A percentile compares a stretch with the other conserved stretches of the same genome.
Conservation (phyloP, 2,797 vertebrate genomes). For the Molothrus ater region DNA sequence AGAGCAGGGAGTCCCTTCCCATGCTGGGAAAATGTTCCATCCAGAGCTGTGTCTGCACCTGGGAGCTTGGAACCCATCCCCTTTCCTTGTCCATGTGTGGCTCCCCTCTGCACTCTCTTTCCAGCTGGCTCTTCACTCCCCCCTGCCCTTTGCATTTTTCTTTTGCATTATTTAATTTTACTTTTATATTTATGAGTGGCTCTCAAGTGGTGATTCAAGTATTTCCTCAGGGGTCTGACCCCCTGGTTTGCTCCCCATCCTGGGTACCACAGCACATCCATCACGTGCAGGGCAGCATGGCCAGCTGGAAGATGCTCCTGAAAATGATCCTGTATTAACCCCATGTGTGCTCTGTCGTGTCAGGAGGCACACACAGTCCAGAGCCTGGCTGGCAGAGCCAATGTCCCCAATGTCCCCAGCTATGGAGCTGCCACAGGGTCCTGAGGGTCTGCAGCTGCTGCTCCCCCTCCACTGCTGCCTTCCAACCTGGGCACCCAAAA, state of each 20-base stretch:
- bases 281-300: rapidly evolving
- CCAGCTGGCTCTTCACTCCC: not conserved
- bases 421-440: not conserved
- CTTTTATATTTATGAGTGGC: not conserved
- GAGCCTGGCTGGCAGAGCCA: not conserved
- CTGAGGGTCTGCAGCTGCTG: not conserved
- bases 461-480: not conserved
- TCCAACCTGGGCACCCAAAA: not conserved
- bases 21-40: not conserved
- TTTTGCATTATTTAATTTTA: not conserved
- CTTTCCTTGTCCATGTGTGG: not conserved
- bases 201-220: not conserved
- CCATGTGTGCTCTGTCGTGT: not conserved
- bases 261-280: not conserved
- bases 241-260: not conserved
- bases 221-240: not conserved
- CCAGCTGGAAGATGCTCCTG: not conserved
- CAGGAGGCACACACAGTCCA: not conserved
- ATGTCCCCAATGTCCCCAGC: not conserved
- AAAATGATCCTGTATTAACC: not conserved
- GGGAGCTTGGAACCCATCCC: not conserved
- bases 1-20: not conserved
- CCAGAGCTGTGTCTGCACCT: not conserved
- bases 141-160: not conserved
- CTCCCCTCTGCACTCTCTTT: not conserved